Evolutionary conservation across 2,113 vertebrate genomes (phyloP).

Genomic region (Brevimyrus niger): DNA sequence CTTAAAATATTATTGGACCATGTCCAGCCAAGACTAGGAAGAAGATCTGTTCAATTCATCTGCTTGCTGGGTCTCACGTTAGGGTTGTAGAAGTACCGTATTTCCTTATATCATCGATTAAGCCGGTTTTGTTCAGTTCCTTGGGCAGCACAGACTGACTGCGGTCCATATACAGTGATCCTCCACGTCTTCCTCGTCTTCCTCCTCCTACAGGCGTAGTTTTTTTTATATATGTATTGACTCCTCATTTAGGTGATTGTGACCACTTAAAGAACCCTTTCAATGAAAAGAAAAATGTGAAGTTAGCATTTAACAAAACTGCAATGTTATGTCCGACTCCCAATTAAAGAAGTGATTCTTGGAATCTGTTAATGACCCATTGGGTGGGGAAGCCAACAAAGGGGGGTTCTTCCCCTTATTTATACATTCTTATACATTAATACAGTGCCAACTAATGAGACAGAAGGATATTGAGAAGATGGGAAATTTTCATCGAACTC

Average conservation of each 20-base stretch:
- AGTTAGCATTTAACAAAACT: not conserved
- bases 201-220: not conserved
- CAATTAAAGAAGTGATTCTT: not conserved
- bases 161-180: not conserved
- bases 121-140: not conserved
- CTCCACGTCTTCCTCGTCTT: not conserved
- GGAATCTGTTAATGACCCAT: not conserved
- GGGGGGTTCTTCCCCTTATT: no score
- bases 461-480: not conserved
- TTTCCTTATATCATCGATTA: not conserved
- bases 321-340: not conserved
- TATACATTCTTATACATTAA: not conserved
- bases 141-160: not conserved
- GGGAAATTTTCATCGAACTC: not conserved
- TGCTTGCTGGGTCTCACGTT: not conserved
- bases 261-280: not conserved
- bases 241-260: not conserved
- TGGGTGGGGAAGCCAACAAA: not conserved
- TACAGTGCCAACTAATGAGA: not conserved
- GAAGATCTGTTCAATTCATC: not conserved
- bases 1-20: conserved; percentile 6
- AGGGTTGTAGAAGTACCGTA: not conserved
- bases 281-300: not conserved
- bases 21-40: not conserved
- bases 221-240: not conserved